Conservation (phyloP, 1,140 invertebrate species). For the Drosophila kurseongensis region DNA sequence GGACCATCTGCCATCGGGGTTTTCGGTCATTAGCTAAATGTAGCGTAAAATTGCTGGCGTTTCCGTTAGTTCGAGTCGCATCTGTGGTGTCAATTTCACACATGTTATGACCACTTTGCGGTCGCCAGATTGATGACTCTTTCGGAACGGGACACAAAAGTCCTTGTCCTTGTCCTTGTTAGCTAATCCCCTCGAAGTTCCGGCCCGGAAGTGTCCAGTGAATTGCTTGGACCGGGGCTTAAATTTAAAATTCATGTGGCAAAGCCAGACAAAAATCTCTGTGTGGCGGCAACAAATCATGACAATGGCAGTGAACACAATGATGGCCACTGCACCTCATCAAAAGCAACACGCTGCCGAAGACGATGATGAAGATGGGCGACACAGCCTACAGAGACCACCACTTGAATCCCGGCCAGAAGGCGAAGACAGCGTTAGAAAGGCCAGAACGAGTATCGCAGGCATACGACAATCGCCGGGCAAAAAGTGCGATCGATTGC, state of each 20-base stretch:
- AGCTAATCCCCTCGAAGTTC: constrained; percentile 46
- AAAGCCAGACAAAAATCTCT: constrained; percentile 44
- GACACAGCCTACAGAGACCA: constrained; percentile 62
- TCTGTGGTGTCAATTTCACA: constrained; percentile 81
- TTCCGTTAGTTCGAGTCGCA: constrained; percentile 51
- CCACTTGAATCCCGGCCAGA: constrained; percentile 18
- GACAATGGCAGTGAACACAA: constrained; percentile 56
- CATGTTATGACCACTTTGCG: constrained; percentile 76
- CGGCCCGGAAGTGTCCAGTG: constrained; percentile 63
- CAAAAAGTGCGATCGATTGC: constrained; percentile 82
- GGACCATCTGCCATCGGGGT: constrained; percentile 47
- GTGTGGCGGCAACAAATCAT: constrained; percentile 70
- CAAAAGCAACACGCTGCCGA: constrained; percentile 63
- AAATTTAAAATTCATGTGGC: constrained; percentile 63
- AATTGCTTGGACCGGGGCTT: constrained; percentile 5
- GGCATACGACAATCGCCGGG: constrained; percentile 57
- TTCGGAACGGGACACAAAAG: constrained; percentile 4
- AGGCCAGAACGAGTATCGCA: constrained; percentile 35
- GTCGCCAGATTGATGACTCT: constrained; percentile 73
- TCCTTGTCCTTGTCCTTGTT: constrained; percentile 50
- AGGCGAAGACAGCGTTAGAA: constrained; percentile 65
- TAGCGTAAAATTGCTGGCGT: constrained; percentile 76
- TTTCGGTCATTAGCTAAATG: constrained; percentile 76
- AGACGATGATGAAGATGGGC: constrained; percentile 78
- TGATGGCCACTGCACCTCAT: constrained; percentile 41